Conservation (phyloP, 92 coral and sea anemone species). For the Phenganax subtilis region DNA sequence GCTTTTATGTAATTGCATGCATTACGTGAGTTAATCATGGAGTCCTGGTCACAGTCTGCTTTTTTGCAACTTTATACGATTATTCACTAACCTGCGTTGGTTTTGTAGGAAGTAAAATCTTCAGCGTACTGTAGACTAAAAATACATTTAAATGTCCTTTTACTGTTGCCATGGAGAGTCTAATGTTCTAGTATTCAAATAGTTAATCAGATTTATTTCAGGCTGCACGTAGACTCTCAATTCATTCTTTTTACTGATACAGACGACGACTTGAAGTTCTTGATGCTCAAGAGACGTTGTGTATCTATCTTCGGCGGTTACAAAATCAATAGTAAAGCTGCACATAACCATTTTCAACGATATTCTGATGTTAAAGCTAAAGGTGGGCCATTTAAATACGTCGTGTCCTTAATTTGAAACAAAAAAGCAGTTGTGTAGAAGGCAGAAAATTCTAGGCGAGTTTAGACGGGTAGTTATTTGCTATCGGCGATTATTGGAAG, state of each 20-base stretch:
- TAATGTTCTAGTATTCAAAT: neutral
- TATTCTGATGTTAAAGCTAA: slow-evolving; percentile 91
- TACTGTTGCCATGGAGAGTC: neutral
- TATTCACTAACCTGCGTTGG: too few relatives aligned
- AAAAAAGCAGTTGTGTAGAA: too few relatives aligned
- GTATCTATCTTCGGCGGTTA: slow-evolving; percentile 90
- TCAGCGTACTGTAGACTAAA: neutral
- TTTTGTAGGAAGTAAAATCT: too few relatives aligned
- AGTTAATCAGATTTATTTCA: neutral
- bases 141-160: neutral
- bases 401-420: too few relatives aligned
- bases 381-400: slow-evolving; percentile 48
- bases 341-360: slow-evolving; percentile 91
- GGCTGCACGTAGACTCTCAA: neutral
- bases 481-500: too few relatives aligned
- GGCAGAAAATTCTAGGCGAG: too few relatives aligned
- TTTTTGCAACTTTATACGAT: too few relatives aligned
- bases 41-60: too few relatives aligned
- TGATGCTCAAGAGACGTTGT: slow-evolving; percentile 84
- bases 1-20: too few relatives aligned
- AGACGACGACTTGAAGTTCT: slow-evolving; percentile 92
- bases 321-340: slow-evolving; percentile 87
- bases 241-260: slow-evolving; percentile 17
- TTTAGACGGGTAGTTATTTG: too few relatives aligned
- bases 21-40: too few relatives aligned